A percentile compares a stretch with the other conserved stretches of the same genome.
phyloP scores from a whole-genome alignment of 2,888 invertebrate genomes.

The Neuroscelio doddi region DNA sequence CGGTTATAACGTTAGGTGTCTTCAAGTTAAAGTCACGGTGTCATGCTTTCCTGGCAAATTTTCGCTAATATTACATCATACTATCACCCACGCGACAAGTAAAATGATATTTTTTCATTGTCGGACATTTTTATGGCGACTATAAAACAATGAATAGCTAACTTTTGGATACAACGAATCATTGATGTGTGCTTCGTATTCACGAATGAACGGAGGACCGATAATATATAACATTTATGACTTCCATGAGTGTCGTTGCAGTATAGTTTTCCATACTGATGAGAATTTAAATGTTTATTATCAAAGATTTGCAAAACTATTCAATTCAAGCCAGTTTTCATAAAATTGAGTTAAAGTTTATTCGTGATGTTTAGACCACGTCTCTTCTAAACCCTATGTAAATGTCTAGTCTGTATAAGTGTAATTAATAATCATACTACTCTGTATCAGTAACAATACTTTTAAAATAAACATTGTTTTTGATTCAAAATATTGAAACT shows the following conservation, averaged over 20 bases:
- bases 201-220: constrained; percentile 27
- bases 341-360: too few species aligned
- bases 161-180: constrained; percentile 48
- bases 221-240: constrained; percentile 46
- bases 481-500: too few species aligned
- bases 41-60: constrained; percentile 26
- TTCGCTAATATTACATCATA: constrained; percentile 7
- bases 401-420: too few species aligned
- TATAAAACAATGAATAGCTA: constrained; percentile 68
- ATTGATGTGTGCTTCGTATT: constrained; percentile 46
- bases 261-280: too few species aligned
- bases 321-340: too few species aligned
- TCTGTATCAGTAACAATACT: too few species aligned
- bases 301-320: too few species aligned
- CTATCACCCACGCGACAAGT: constrained; percentile 59
- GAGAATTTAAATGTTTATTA: too few species aligned
- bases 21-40: constrained; percentile 17
- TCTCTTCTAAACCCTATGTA: too few species aligned
- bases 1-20: constrained; percentile 51
- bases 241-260: constrained; percentile 39
- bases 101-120: constrained; percentile 62
- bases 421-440: too few species aligned
- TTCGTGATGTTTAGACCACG: too few species aligned
- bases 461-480: too few species aligned
- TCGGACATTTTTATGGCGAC: constrained; percentile 61